phyloP scores from a whole-genome alignment of 2,113 vertebrate species.

The Scomber scombrus region DNA sequence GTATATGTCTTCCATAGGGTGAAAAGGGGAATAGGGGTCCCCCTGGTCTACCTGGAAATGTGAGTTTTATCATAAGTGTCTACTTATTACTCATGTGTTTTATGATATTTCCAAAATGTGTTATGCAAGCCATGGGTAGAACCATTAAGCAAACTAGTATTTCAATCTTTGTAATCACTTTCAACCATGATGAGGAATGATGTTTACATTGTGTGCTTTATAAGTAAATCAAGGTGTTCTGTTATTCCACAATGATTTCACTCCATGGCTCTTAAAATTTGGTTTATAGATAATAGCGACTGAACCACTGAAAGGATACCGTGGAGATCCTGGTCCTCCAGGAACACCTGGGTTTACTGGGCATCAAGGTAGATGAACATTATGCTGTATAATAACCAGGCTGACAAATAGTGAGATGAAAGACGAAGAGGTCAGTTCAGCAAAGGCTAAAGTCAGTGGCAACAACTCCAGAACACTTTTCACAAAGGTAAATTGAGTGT shows the following conservation, averaged over 20 bases:
- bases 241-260: neutral
- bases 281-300: conserved; percentile 44
- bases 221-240: neutral
- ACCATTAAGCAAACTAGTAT: too few species aligned
- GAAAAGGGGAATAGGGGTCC: conserved; percentile 89
- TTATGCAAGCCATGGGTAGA: too few species aligned
- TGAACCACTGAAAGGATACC: conserved; percentile 59
- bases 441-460: neutral
- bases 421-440: neutral
- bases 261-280: neutral
- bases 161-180: too few species aligned
- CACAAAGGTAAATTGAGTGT: too few species aligned
- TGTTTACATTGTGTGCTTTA: neutral
- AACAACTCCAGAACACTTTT: too few species aligned
- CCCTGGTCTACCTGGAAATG: conserved; percentile 88
- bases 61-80: conserved; percentile 72
- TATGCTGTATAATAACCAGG: neutral
- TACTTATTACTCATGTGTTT: neutral
- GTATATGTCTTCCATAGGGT: conserved; percentile 80
- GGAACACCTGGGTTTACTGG: conserved; percentile 64
- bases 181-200: too few species aligned
- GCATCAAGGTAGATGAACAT: conserved; percentile 45
- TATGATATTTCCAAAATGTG: neutral
- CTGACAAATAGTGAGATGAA: neutral
- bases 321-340: conserved; percentile 64